Evolutionary conservation across 2,797 vertebrate species (phyloP).

Genomic region (Otolemur crassicaudatus): DNA sequence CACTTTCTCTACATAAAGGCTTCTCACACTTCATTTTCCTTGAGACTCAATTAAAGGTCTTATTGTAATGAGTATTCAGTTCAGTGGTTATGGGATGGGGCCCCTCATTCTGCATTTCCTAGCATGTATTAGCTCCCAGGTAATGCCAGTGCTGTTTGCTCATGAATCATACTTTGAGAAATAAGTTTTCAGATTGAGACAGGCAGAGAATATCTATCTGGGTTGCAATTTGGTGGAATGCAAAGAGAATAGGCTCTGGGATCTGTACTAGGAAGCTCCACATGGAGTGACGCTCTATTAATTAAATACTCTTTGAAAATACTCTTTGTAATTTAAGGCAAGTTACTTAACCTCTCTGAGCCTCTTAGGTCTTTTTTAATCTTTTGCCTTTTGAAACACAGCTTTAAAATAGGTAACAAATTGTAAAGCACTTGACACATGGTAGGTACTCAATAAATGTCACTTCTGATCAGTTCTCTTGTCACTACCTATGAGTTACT

Average conservation of each 20-base stretch:
- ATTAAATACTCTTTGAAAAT: background rate
- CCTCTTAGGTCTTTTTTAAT: background rate
- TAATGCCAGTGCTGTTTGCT: background rate
- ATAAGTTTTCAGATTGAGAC: background rate
- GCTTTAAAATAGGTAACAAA: background rate
- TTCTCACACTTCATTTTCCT: background rate
- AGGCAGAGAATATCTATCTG: background rate
- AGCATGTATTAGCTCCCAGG: background rate
- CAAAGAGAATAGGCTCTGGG: background rate
- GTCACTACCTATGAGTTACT: background rate
- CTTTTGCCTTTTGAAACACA: constrained; percentile 12
- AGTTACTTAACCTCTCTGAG: background rate
- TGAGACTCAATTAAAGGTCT: background rate
- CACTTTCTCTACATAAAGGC: background rate
- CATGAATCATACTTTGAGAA: background rate
- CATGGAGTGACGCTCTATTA: background rate
- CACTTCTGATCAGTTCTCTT: background rate
- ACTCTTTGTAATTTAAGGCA: no score
- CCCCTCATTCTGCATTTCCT: background rate
- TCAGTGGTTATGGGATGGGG: background rate
- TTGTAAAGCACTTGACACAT: background rate
- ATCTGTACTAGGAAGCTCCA: background rate
- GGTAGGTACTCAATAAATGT: background rate
- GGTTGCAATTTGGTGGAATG: background rate
- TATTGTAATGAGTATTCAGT: background rate